Conservation (phyloP, 2,113 vertebrate species). For the Crotalus horridus region DNA sequence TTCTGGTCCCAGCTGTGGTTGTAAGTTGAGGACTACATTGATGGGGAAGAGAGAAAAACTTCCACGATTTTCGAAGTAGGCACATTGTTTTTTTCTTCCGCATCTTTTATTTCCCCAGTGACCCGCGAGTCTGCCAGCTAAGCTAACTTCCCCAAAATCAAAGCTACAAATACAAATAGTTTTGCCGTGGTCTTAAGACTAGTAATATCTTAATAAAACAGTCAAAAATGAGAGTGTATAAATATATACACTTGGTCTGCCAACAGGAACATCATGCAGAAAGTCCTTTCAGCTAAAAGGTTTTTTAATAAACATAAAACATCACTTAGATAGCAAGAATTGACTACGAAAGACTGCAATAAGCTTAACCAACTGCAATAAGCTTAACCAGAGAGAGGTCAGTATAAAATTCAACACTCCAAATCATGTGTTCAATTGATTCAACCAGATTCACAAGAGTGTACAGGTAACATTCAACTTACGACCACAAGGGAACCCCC, state of each 20-base stretch:
- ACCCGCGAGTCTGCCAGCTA: background rate
- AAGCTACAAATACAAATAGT: background rate
- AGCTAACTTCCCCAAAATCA: background rate
- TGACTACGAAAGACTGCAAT: background rate
- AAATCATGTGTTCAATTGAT: background rate
- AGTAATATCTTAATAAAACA: background rate
- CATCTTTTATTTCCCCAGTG: background rate
- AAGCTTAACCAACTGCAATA: background rate
- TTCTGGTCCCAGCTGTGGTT: background rate
- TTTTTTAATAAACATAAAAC: background rate
- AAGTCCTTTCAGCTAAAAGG: background rate
- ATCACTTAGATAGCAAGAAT: background rate
- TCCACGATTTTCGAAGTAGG: background rate
- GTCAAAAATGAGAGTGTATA: background rate
- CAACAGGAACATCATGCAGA: background rate
- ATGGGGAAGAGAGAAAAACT: no score
- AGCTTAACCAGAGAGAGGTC: background rate
- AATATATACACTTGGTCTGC: background rate
- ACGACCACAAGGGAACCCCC: no score
- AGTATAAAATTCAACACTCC: background rate
- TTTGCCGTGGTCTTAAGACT: background rate
- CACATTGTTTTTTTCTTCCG: background rate
- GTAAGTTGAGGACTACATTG: background rate
- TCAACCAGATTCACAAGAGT: background rate
- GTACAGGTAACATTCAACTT: no score